phyloP scores from a whole-genome alignment of 2,113 vertebrate genomes.

The Oenanthe melanoleuca region DNA sequence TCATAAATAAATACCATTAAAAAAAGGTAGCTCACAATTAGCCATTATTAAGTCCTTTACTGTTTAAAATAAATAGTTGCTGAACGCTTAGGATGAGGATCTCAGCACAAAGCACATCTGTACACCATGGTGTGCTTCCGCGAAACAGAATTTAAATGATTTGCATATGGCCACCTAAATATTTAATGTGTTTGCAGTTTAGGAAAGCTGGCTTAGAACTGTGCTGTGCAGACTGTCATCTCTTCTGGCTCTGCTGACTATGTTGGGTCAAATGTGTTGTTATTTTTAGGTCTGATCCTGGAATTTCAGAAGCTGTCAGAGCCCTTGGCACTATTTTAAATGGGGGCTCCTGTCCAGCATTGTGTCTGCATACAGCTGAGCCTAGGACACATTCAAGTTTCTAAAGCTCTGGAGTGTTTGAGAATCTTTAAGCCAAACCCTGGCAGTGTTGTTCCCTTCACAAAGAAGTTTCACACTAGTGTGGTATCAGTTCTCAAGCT shows the following conservation, averaged over 20 bases:
- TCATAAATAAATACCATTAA: neutral
- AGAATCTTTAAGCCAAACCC: neutral
- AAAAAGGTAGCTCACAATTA: constrained; percentile 1
- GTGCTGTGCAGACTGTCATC: neutral
- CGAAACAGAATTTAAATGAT: constrained; percentile 61
- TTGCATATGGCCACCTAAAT: constrained; percentile 72
- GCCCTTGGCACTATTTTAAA: neutral
- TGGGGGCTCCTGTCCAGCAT: neutral
- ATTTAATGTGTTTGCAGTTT: constrained; percentile 63
- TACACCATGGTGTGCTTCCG: constrained; percentile 21
- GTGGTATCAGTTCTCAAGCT: neutral
- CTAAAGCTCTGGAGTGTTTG: neutral
- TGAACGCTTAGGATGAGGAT: constrained; percentile 24
- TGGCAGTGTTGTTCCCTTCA: neutral
- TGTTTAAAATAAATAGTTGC: constrained; percentile 48
- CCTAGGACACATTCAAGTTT: neutral
- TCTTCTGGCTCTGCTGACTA: neutral
- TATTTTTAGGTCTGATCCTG: constrained; percentile 21
- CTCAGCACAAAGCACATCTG: constrained; percentile 28
- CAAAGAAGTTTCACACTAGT: constrained; percentile 12
- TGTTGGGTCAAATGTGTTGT: neutral
- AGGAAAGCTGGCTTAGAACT: constrained; percentile 45
- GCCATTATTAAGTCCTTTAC: constrained; percentile 42
- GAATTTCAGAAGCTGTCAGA: neutral
- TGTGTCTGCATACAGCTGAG: neutral